These are phyloP conservation scores for Andrena chrysosceles DNA, from an alignment of 2,888 invertebrate genomes.

Conservation along the genomic window DNA sequence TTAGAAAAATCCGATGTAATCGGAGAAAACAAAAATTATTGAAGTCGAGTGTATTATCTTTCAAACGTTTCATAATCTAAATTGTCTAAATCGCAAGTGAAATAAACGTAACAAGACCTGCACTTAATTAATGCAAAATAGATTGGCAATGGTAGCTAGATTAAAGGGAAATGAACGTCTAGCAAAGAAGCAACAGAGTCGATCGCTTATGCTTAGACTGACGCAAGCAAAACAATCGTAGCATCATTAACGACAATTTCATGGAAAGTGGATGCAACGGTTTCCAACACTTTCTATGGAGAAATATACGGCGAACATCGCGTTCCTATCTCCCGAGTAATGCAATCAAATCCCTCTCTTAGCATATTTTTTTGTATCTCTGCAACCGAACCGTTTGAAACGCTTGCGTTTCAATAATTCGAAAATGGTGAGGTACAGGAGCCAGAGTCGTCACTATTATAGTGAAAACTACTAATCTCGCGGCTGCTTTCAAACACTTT, in stretches of 20 bases:
- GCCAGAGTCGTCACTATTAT: too few relatives aligned
- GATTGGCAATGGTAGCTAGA: not conserved
- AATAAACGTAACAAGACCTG: not conserved
- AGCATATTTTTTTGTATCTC: not conserved
- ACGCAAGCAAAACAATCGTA: not conserved
- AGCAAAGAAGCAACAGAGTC: not conserved
- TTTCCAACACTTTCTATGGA: conserved; percentile 41
- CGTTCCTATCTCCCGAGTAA: conserved; percentile 1
- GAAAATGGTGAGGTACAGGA: not conserved
- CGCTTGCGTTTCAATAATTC: not conserved
- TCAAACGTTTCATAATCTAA: not conserved
- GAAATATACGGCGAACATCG: conserved; percentile 33
- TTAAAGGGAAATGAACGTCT: not conserved
- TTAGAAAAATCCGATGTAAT: not conserved
- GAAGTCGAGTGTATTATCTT: not conserved
- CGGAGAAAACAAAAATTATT: not conserved
- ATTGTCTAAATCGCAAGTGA: not conserved
- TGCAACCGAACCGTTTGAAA: not conserved
- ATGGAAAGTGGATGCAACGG: conserved; percentile 41
- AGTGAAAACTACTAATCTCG: conserved; percentile 16
- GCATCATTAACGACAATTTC: conserved; percentile 35
- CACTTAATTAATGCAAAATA: not conserved
- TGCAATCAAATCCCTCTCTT: conserved; percentile 18
- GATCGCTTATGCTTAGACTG: not conserved
- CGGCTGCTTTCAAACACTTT: not conserved